Evolutionary conservation across 2,797 vertebrate genomes (phyloP).

Genomic region (Tauraco hartlaubi): DNA sequence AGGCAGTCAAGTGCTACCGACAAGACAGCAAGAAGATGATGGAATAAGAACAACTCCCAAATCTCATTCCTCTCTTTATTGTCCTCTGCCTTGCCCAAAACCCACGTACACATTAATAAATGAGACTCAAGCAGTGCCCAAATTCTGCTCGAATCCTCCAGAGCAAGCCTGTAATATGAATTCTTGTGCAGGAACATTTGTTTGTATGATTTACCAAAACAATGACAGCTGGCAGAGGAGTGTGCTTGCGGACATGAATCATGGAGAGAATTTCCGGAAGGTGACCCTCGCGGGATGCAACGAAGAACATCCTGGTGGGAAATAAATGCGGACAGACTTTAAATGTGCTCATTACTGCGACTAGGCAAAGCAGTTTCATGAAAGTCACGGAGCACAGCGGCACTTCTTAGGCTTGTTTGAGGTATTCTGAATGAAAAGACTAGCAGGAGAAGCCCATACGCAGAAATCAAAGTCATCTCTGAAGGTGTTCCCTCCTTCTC

Average conservation of each 20-base stretch:
- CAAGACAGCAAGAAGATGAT: conserved; percentile 5
- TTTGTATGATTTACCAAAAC: conserved; percentile 89
- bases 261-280: conserved; percentile 96
- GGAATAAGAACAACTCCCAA: conserved; percentile 13
- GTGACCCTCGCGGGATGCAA: conserved; percentile 96
- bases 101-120: not conserved
- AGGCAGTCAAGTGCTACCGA: conserved; percentile 8
- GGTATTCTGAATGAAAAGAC: not conserved
- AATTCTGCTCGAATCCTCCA: conserved; percentile 18
- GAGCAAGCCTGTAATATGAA: conserved; percentile 16
- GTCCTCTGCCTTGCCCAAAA: not conserved
- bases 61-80: conserved; percentile 11
- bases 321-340: conserved; percentile 75
- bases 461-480: conserved; percentile 18
- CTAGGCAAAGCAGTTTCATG: conserved; percentile 33
- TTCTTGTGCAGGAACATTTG: conserved; percentile 56
- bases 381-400: conserved; percentile 51
- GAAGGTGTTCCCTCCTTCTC: not conserved
- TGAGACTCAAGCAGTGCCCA: conserved; percentile 37
- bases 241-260: conserved; percentile 95
- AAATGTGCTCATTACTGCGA: conserved; percentile 69
- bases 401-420: conserved; percentile 11
- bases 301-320: conserved; percentile 91
- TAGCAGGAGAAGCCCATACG: not conserved
- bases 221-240: conserved; percentile 94